phyloP scores from a whole-genome alignment of 1,140 invertebrate genomes.

The Brachionus angularis region DNA sequence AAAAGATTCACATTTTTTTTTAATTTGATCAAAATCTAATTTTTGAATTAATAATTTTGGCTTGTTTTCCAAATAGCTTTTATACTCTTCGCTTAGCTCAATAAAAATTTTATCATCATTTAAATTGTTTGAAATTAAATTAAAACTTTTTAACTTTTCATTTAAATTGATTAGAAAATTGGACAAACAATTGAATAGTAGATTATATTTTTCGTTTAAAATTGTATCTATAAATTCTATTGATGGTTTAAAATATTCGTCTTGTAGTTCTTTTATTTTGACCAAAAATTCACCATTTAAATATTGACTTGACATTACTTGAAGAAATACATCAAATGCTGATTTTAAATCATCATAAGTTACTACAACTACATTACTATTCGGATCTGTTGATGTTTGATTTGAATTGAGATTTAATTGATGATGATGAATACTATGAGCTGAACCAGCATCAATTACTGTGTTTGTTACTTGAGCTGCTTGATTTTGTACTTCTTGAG shows the following conservation, averaged over 20 bases:
- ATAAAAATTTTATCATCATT: slow-evolving; percentile 2
- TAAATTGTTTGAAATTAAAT: too few species aligned
- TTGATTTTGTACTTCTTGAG: neutral
- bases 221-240: slow-evolving; percentile 43
- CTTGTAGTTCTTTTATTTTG: slow-evolving; percentile 42
- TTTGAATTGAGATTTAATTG: too few species aligned
- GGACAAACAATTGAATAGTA: neutral
- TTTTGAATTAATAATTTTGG: slow-evolving; percentile 31
- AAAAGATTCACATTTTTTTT: slow-evolving; percentile 34
- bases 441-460: too few species aligned
- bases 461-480: neutral
- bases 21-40: slow-evolving; percentile 19
- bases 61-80: slow-evolving; percentile 12
- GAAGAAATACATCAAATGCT: slow-evolving; percentile 41
- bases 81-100: slow-evolving; percentile 18
- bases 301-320: slow-evolving; percentile 31
- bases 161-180: slow-evolving; percentile 38
- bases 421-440: too few species aligned
- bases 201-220: slow-evolving; percentile 39
- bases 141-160: slow-evolving; percentile 1
- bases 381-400: too few species aligned
- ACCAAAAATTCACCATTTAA: slow-evolving; percentile 34
- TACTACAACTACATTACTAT: slow-evolving; percentile 37
- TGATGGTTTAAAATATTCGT: slow-evolving; percentile 41
- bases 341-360: slow-evolving; percentile 39